A percentile compares a stretch with the other conserved stretches of the same genome.
Conservation (phyloP, 2,888 invertebrate genomes). For the Pseudococcus viburni region DNA sequence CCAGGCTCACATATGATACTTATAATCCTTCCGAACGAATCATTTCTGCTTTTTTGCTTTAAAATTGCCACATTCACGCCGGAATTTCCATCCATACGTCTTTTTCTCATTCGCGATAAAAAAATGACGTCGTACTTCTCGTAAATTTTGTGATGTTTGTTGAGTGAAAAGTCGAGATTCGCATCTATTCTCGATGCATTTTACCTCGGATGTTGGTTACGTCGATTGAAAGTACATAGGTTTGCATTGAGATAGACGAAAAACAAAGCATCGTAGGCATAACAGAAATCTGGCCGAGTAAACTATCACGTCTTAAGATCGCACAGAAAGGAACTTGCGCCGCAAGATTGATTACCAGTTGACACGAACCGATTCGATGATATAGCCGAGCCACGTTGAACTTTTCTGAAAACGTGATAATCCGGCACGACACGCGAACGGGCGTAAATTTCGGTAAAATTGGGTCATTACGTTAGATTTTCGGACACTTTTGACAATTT, state of each 20-base stretch:
- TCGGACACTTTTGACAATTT: conserved; percentile 20
- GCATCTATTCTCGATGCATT: no score
- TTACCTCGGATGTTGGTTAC: no score
- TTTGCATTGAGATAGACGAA: background rate
- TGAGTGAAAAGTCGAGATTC: no score
- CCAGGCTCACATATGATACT: no score
- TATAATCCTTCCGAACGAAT: no score
- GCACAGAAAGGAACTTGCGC: background rate
- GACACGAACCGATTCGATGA: conserved; percentile 1
- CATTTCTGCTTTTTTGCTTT: no score
- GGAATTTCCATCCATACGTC: no score
- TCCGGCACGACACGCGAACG: background rate
- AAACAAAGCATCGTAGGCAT: background rate
- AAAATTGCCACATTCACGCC: no score
- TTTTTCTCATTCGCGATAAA: no score
- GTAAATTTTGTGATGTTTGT: no score
- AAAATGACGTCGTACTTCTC: no score
- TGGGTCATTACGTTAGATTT: conserved; percentile 10
- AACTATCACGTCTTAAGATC: background rate
- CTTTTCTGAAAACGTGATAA: background rate
- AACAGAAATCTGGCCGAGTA: background rate
- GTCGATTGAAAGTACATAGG: no score
- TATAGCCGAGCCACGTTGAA: background rate
- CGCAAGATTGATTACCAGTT: background rate
- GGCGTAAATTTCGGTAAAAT: background rate